Percentiles rank a stretch among this genome's conserved stretches.
Conservation (phyloP, 2,797 vertebrate species). For the Chaetophractus vellerosus region DNA sequence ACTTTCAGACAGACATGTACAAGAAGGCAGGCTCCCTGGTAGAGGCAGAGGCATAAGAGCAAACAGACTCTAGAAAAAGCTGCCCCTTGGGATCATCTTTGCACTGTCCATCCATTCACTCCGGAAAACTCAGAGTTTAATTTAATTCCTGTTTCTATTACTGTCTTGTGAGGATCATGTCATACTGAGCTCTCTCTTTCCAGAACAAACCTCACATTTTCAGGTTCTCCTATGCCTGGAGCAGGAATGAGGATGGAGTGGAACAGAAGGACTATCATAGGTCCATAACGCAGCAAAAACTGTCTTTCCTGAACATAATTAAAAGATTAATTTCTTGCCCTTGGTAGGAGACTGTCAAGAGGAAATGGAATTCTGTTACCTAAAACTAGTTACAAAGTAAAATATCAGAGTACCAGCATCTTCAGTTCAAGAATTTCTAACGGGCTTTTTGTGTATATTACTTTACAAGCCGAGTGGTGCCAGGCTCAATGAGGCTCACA, state of each 20-base stretch:
- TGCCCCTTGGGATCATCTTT: not conserved
- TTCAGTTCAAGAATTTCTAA: not conserved
- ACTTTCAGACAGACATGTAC: not conserved
- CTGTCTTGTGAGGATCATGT: not conserved
- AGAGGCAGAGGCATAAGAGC: not conserved
- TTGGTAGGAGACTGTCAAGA: not conserved
- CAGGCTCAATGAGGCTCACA: not conserved
- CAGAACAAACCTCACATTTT: not conserved
- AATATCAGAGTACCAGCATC: not conserved
- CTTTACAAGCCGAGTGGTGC: not conserved
- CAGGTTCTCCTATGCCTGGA: not conserved
- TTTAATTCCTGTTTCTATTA: not conserved
- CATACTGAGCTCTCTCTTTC: constrained; percentile 4
- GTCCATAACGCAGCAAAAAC: not conserved
- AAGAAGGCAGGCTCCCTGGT: not conserved
- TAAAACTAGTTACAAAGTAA: not conserved
- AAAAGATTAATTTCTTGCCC: constrained; percentile 1
- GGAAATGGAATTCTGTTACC: not conserved
- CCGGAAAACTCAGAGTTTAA: not conserved
- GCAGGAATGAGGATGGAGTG: not conserved
- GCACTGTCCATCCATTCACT: not conserved
- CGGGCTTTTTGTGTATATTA: not conserved
- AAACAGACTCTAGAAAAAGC: not conserved
- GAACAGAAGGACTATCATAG: not conserved
- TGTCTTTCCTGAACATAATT: not conserved